Conservation (phyloP, 2,888 invertebrate genomes). For the Drosophila kanekoi region DNA sequence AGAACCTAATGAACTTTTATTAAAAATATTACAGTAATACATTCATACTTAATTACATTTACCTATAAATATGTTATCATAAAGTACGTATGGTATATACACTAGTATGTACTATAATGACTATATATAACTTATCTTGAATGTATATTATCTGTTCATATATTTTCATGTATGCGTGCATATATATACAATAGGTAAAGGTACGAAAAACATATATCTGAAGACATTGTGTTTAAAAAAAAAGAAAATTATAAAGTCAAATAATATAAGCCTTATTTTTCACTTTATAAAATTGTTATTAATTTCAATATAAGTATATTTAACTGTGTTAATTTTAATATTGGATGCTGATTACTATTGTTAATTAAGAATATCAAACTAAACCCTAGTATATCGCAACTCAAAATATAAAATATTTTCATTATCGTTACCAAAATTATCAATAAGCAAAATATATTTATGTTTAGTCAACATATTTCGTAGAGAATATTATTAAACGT, state of each 20-base stretch:
- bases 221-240: too few species aligned
- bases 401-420: neutral
- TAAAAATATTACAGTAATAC: slow-evolving; percentile 19
- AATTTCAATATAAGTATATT: neutral
- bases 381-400: neutral
- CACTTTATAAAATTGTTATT: too few species aligned
- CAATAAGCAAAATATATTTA: neutral
- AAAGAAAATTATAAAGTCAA: neutral
- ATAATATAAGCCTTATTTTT: neutral
- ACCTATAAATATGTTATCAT: slow-evolving; percentile 15
- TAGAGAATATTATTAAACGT: neutral
- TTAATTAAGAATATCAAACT: neutral
- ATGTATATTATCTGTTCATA: slow-evolving; percentile 4
- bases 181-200: slow-evolving; percentile 9
- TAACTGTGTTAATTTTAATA: neutral
- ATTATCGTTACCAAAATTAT: neutral
- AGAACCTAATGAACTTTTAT: slow-evolving; percentile 23
- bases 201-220: neutral
- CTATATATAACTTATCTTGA: slow-evolving; percentile 1
- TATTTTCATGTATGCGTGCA: neutral
- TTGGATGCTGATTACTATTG: neutral
- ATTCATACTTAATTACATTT: slow-evolving; percentile 18
- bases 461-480: neutral
- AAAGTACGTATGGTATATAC: slow-evolving; percentile 11
- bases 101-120: slow-evolving; percentile 8